phyloP scores from a whole-genome alignment of 1,140 invertebrate genomes.

The Drosophila pruinosa region DNA sequence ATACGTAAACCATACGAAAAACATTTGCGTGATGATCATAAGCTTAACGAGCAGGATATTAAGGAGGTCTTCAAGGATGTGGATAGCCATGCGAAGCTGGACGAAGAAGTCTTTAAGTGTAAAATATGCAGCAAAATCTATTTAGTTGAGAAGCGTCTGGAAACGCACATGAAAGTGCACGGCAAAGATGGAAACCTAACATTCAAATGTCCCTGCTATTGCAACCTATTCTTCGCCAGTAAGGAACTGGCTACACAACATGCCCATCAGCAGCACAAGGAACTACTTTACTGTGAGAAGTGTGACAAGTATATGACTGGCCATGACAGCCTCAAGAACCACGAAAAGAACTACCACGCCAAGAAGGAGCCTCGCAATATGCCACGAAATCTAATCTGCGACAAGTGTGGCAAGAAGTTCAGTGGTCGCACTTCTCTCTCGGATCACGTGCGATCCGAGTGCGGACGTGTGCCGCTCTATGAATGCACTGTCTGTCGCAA shows the following conservation, averaged over 20 bases:
- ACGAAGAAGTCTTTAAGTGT: slow-evolving; percentile 76
- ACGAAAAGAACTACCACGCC: slow-evolving; percentile 68
- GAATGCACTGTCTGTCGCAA: slow-evolving; percentile 81
- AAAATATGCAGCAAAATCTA: slow-evolving; percentile 77
- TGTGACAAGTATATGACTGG: slow-evolving; percentile 83
- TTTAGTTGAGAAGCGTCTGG: slow-evolving; percentile 74
- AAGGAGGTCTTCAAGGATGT: slow-evolving; percentile 71
- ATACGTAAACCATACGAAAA: slow-evolving; percentile 80
- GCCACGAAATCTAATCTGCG: slow-evolving; percentile 81
- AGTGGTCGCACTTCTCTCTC: slow-evolving; percentile 76
- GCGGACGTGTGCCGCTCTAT: slow-evolving; percentile 74
- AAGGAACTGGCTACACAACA: slow-evolving; percentile 79
- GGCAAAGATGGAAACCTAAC: slow-evolving; percentile 69
- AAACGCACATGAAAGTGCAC: slow-evolving; percentile 72
- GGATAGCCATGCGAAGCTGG: slow-evolving; percentile 54
- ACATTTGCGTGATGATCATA: slow-evolving; percentile 75
- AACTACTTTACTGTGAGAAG: slow-evolving; percentile 81
- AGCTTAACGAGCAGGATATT: slow-evolving; percentile 58
- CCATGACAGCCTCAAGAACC: slow-evolving; percentile 79
- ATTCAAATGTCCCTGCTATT: slow-evolving; percentile 82
- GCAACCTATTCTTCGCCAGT: slow-evolving; percentile 77
- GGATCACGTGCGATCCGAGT: slow-evolving; percentile 82
- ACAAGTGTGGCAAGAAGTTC: slow-evolving; percentile 83
- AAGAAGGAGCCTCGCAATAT: slow-evolving; percentile 66
- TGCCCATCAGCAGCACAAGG: slow-evolving; percentile 72